These are phyloP conservation scores for Caenorhabditis sp. DNA, from an alignment of 2,888 invertebrate genomes.

Conservation along the genomic window DNA sequence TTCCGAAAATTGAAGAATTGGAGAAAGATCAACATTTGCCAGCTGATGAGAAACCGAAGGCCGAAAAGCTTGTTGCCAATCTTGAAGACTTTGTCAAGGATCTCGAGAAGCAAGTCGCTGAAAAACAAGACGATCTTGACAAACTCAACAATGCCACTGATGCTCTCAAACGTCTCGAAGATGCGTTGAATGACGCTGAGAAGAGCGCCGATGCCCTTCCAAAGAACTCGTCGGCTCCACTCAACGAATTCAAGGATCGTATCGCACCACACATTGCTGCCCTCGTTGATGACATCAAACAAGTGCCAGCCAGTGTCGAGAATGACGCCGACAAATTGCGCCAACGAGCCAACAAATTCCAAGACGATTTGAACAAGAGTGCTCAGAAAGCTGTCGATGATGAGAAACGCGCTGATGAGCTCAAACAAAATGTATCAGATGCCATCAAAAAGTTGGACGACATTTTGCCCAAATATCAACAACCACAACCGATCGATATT, in stretches of 20 bases:
- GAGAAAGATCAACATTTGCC: slow-evolving; percentile 7
- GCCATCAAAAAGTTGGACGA: slow-evolving; percentile 27
- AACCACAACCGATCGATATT: slow-evolving; percentile 31
- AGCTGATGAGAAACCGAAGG: slow-evolving; percentile 6
- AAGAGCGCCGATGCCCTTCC: slow-evolving; percentile 24
- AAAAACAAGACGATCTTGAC: slow-evolving; percentile 38
- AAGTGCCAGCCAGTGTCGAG: slow-evolving; percentile 3
- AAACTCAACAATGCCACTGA: slow-evolving; percentile 34
- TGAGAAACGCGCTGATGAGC: slow-evolving; percentile 33
- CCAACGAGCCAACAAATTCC: slow-evolving; percentile 31
- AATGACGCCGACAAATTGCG: slow-evolving; percentile 13
- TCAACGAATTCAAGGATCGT: slow-evolving; percentile 22
- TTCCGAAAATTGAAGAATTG: slow-evolving; percentile 33
- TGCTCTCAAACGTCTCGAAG: slow-evolving; percentile 35
- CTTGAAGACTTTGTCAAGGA: slow-evolving; percentile 11
- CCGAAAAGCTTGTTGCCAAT: slow-evolving; percentile 5
- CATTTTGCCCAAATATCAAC: slow-evolving; percentile 32
- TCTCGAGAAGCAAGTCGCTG: slow-evolving; percentile 17
- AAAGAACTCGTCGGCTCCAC: slow-evolving; percentile 16
- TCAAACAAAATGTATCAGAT: slow-evolving; percentile 24
- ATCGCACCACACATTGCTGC: slow-evolving; percentile 10
- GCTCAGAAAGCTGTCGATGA: slow-evolving; percentile 34
- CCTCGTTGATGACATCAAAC: neutral
- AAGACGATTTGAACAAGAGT: slow-evolving; percentile 25
- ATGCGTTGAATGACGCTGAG: slow-evolving; percentile 41